These are phyloP conservation scores for Brachystomella parvula DNA, from an alignment of 1,140 invertebrate genomes.

Conservation along the genomic window DNA sequence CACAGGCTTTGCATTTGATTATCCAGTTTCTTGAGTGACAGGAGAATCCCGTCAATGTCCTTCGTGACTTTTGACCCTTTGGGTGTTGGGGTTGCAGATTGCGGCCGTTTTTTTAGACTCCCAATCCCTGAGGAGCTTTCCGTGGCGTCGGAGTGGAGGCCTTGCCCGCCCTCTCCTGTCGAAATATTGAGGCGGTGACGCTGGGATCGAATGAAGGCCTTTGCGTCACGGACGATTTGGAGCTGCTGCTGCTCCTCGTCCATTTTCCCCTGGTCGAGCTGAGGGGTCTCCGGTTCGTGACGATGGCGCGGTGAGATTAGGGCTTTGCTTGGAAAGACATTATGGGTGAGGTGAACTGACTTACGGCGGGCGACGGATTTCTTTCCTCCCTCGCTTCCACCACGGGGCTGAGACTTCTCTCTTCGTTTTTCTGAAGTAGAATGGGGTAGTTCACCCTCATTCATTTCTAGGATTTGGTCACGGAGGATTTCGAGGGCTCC, in stretches of 20 bases:
- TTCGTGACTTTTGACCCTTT: constrained; percentile 22
- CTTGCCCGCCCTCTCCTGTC: not conserved
- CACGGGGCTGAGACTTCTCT: not conserved
- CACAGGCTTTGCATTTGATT: constrained; percentile 35
- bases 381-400: not conserved
- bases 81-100: not conserved
- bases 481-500: constrained; percentile 27
- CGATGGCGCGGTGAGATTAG: not conserved
- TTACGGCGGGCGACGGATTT: not conserved
- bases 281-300: not conserved
- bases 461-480: constrained; percentile 28
- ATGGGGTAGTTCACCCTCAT: not conserved
- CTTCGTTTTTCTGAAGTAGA: not conserved
- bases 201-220: constrained; percentile 30
- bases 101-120: constrained; percentile 14
- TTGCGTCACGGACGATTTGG: constrained; percentile 19
- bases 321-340: not conserved
- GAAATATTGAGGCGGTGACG: constrained; percentile 14
- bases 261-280: not conserved
- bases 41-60: constrained; percentile 31
- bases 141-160: constrained; percentile 23
- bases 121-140: constrained; percentile 36
- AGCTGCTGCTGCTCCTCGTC: no score
- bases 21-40: constrained; percentile 25
- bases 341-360: not conserved